Evolutionary conservation across 2,888 invertebrate genomes (phyloP), one percentile per base, ranked within the genome.

Genomic region (Sphaeridia pumilis): DNA sequence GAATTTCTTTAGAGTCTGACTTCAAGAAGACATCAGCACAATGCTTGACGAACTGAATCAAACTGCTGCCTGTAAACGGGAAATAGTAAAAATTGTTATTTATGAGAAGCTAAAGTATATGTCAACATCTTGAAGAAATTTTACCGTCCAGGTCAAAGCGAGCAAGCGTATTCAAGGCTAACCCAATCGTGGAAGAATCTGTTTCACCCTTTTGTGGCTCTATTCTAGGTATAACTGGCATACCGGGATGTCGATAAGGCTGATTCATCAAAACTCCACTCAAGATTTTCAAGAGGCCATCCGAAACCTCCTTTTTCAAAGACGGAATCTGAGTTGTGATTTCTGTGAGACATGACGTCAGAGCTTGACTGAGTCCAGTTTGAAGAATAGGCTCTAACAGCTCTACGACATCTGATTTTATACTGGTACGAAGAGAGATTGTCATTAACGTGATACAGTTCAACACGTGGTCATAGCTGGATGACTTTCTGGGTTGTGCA

Each of bases 121-220:
- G 10, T 12, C 17, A 54, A 48, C 14, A 27, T 36, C 2, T 38
- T 5, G 31, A 26, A 21, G 34, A 49, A 34, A 25, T 46, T 34
- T 57, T 60, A 74, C 75, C 88, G 70, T 92, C 89, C 71, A 95
- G 95, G 67, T 90, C 84, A 69, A 81, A 81, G 58, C 72, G 86
- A 3, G 94, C 94, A 12, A 98, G 75, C 1, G 97, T 97, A 67
- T 85, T 81, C 24, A 98, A 74, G 0, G 97, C 97, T 42, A 98
- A 74, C 1, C 94, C 90, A 51, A 90, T 84, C 58, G 84, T 87
- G 12, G 83, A 78, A 2, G 84, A 82, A 69, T 94, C 92, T 46
- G 41, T 44, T 24, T 24, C 57, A 43, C 17, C 50, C 47, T 42
- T 57, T 52, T 22, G 58, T 34, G 2, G 60, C 44, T 26, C 60